phyloP scores from a whole-genome alignment of 23 tunicate species.

The Styela plicata region DNA sequence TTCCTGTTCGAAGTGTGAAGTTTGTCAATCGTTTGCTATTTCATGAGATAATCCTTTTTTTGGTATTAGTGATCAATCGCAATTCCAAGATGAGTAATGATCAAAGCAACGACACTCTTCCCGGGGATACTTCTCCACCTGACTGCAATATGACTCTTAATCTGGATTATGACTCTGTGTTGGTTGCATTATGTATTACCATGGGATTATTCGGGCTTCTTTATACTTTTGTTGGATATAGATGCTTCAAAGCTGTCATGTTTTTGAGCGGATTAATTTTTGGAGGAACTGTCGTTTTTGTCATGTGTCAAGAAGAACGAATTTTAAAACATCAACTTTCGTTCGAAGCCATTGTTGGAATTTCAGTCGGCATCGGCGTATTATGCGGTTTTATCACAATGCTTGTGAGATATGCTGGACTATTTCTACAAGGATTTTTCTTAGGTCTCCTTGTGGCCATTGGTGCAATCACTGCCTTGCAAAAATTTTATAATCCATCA shows the following conservation, averaged over 20 bases:
- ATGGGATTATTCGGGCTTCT: slow-evolving; percentile 65
- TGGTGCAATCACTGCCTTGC: slow-evolving; percentile 70
- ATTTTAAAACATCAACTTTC: slow-evolving; percentile 64
- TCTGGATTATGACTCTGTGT: slow-evolving; percentile 18
- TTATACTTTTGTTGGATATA: slow-evolving; percentile 74
- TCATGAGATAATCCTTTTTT: too few species aligned
- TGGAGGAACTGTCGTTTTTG: slow-evolving; percentile 76
- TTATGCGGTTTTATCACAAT: slow-evolving; percentile 89
- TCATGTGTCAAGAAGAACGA: slow-evolving; percentile 80
- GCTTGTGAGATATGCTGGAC: slow-evolving; percentile 76
- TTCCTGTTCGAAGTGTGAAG: too few species aligned
- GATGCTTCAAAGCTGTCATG: slow-evolving; percentile 93
- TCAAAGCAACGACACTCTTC: neutral
- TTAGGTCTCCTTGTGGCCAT: slow-evolving; percentile 73
- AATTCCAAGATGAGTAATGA: too few species aligned
- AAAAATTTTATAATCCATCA: slow-evolving; percentile 74
- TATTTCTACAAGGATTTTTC: slow-evolving; percentile 93
- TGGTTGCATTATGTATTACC: slow-evolving; percentile 29
- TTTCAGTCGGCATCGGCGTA: slow-evolving; percentile 75
- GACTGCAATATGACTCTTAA: neutral
- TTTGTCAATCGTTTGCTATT: too few species aligned
- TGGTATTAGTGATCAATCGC: too few species aligned
- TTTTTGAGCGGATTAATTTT: slow-evolving; percentile 92
- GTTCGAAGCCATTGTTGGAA: slow-evolving; percentile 60
- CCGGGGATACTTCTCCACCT: neutral